Conservation (phyloP, 2,797 vertebrate genomes). For the Hippopotamyrus pictus region DNA sequence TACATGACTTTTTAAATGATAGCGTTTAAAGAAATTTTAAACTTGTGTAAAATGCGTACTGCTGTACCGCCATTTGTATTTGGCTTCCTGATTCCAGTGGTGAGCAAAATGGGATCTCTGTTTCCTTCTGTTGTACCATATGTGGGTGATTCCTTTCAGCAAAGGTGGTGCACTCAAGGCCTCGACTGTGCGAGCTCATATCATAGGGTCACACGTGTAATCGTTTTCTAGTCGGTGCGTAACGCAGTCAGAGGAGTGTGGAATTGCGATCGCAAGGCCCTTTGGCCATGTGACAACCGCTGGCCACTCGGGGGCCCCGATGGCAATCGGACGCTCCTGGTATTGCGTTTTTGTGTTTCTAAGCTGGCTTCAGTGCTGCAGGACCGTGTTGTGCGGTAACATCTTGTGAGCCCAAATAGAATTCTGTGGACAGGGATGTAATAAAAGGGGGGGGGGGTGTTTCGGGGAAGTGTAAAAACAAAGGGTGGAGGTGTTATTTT, state of each 20-base stretch:
- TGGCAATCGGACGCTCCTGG: not conserved
- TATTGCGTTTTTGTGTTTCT: not conserved
- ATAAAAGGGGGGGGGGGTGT: not conserved
- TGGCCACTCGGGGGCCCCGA: not conserved
- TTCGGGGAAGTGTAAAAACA: not conserved
- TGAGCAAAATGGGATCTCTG: not conserved
- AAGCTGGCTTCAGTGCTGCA: not conserved
- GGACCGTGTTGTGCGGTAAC: not conserved
- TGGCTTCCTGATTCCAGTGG: not conserved
- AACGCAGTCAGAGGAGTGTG: not conserved
- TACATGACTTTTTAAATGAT: not conserved
- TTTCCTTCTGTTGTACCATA: not conserved
- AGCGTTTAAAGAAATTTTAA: not conserved
- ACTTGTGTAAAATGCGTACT: not conserved
- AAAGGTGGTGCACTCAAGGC: not conserved
- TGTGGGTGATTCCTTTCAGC: not conserved
- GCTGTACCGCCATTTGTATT: not conserved
- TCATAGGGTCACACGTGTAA: not conserved
- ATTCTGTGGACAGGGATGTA: slow-evolving; percentile 15
- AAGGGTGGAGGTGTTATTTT: slow-evolving; percentile 20
- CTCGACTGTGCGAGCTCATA: not conserved
- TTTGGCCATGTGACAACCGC: not conserved
- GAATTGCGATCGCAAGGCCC: not conserved
- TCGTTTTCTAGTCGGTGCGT: not conserved
- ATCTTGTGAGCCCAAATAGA: slow-evolving; percentile 24